Percentiles rank a stretch among this genome's conserved stretches.
phyloP scores from a whole-genome alignment of 2,797 vertebrate species.

The Sebastes taczanowskii region DNA sequence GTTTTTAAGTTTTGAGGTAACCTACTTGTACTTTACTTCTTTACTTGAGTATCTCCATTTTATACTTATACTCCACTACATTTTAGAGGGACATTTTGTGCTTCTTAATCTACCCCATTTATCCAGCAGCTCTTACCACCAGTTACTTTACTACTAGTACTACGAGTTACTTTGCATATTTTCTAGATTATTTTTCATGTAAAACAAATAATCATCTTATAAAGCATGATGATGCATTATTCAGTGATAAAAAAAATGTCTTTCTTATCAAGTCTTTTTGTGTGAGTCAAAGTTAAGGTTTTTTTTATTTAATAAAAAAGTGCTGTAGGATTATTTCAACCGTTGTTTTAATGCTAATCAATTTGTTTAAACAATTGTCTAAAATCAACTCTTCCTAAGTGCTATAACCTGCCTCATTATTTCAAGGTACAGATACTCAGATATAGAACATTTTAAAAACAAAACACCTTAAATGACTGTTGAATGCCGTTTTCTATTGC shows the following conservation, averaged over 20 bases:
- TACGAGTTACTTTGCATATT: neutral
- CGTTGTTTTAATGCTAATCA: neutral
- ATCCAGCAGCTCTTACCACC: rapidly evolving
- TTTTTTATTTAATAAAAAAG: neutral
- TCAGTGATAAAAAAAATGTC: too few relatives aligned
- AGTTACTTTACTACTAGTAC: too few relatives aligned
- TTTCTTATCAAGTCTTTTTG: neutral
- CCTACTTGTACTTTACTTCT: neutral
- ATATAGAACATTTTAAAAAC: neutral
- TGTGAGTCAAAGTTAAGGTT: neutral
- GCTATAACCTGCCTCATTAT: neutral
- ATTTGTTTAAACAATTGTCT: neutral
- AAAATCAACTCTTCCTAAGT: neutral
- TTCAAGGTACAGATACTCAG: neutral
- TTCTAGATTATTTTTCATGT: neutral
- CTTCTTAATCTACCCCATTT: too few relatives aligned
- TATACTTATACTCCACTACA: neutral
- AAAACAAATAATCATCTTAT: neutral
- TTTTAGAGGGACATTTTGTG: neutral
- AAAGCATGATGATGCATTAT: neutral
- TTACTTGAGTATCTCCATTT: neutral
- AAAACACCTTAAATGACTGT: neutral
- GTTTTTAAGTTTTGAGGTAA: neutral
- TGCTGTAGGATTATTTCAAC: neutral
- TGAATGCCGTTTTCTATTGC: neutral